A percentile compares a stretch with the other conserved stretches of the same genome.
These are phyloP conservation scores for Phlogophora meticulosa DNA, from an alignment of 2,888 invertebrate genomes.

Conservation along the genomic window DNA sequence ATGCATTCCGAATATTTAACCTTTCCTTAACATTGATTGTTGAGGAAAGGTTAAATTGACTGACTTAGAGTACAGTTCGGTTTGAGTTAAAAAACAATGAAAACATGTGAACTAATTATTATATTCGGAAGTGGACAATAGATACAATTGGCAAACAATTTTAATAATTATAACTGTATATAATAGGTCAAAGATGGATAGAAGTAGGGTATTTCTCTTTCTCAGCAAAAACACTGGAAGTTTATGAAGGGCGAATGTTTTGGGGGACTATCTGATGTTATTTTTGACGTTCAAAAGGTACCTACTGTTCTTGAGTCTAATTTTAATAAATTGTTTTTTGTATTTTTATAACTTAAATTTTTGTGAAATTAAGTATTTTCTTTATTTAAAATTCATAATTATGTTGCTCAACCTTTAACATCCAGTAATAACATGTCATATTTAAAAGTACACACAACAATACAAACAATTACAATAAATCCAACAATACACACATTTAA, in stretches of 20 bases:
- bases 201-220: too few relatives aligned
- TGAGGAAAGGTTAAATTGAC: too few relatives aligned
- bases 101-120: neutral
- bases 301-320: too few relatives aligned
- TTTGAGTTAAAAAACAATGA: neutral
- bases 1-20: too few relatives aligned
- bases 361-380: neutral
- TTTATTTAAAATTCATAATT: conserved; percentile 18
- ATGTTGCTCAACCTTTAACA: conserved; percentile 13
- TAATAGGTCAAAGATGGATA: too few relatives aligned
- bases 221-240: too few relatives aligned
- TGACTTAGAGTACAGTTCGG: too few relatives aligned
- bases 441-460: conserved; percentile 34
- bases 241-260: neutral
- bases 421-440: conserved; percentile 16
- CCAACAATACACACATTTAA: conserved; percentile 29
- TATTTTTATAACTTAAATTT: too few relatives aligned
- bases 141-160: neutral
- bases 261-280: too few relatives aligned
- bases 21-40: too few relatives aligned
- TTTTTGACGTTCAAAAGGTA: too few relatives aligned
- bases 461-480: conserved; percentile 51
- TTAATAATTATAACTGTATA: neutral
- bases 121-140: neutral
- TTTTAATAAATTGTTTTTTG: too few relatives aligned